Conservation (phyloP, 2,888 invertebrate genomes). For the Hirtodrosophila cameraria region DNA sequence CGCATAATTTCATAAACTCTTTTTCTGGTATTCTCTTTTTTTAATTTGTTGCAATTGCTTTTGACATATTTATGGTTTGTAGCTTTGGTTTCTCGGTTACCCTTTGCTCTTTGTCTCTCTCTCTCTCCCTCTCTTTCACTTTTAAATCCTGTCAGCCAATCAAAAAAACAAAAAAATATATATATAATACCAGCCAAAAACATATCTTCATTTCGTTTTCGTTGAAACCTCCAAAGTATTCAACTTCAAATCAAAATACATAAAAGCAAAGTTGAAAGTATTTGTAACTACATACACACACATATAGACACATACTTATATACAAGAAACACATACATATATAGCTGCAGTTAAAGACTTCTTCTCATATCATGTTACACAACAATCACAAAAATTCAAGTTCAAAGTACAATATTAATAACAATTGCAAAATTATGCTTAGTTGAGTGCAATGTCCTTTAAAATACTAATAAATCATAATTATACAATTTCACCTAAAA, state of each 20-base stretch:
- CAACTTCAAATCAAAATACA: slow-evolving; percentile 44
- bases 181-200: too few relatives aligned
- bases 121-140: slow-evolving; percentile 14
- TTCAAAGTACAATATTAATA: too few relatives aligned
- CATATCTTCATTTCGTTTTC: slow-evolving; percentile 54
- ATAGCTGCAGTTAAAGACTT: slow-evolving; percentile 2
- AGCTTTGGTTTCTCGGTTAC: slow-evolving; percentile 39
- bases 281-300: slow-evolving; percentile 25
- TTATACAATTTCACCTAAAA: slow-evolving; percentile 29
- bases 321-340: slow-evolving; percentile 1
- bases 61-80: slow-evolving; percentile 61
- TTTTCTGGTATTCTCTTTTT: slow-evolving; percentile 28
- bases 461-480: slow-evolving; percentile 5
- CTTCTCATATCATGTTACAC: too few relatives aligned
- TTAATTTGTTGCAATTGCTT: slow-evolving; percentile 36
- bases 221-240: slow-evolving; percentile 47
- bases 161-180: too few relatives aligned
- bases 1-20: slow-evolving; percentile 49
- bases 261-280: slow-evolving; percentile 66
- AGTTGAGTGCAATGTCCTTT: slow-evolving; percentile 9
- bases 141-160: slow-evolving; percentile 23
- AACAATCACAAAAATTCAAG: too few relatives aligned
- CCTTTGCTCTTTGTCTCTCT: slow-evolving; percentile 30
- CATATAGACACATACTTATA: slow-evolving; percentile 1
- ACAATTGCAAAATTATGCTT: too few relatives aligned